Evolutionary conservation across 2,888 invertebrate genomes (phyloP), one percentile per base, ranked within the genome.

Genomic region (Polia nebulosa): DNA sequence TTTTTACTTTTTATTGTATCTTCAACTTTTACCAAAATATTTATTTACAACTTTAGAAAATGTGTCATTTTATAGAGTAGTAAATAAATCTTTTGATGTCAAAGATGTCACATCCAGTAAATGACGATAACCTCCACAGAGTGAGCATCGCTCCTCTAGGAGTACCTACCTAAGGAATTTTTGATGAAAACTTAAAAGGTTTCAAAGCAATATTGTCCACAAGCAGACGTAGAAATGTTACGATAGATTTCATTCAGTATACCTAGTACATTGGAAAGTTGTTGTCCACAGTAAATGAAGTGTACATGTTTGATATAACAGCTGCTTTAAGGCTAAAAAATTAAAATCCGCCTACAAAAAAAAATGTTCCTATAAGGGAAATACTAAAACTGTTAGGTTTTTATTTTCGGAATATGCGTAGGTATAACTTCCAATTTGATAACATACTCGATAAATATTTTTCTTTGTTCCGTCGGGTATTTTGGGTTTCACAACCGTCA

Each of bases 151-250:
- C 57, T 87, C 85, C 49, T 72, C 64, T 73, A 83, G 85, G 62
- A 91, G 90, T 85, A n/a, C n/a, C n/a, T n/a, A n/a, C n/a, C n/a
- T n/a, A 88, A 78, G 81, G 84, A 90, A 77, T 87, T 85, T 94
- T 93, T 91, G 92, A 95, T 94, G 95, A 94, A 89, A 94, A 94
- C 90, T 94, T 94, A 72, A 90, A 91, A 95, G 95, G 95, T 95
- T 95, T 95, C 95, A 82, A 74, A 84, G 84, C 85, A 93, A 93
- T 94, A 92, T 90, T 84, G 88, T 82, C 76, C 72, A 76, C 85
- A 79, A 78, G 92, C 92, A 93, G 89, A 88, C 94, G 85, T 94
- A 95, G 87, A 94, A 92, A 90, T 92, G 93, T 91, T 80, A 61
- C 71, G 73, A 78, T 86, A 83, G 80, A 86, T 78, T 79, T 81